These are phyloP conservation scores for Columba guinea DNA, from an alignment of 2,797 vertebrate species.

Conservation along the genomic window DNA sequence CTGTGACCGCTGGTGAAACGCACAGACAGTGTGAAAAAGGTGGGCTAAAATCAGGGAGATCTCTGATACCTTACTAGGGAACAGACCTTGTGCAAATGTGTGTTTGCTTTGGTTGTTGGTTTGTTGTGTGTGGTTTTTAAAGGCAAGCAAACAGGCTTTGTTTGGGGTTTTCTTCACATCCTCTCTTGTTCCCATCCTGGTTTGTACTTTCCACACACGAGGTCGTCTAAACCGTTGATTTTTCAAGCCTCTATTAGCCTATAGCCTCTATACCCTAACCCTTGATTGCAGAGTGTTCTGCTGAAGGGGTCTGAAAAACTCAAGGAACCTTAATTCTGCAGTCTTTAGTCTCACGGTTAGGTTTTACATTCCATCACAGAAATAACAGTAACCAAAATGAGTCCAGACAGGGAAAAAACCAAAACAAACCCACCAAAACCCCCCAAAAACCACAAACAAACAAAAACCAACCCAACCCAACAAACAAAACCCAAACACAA, in stretches of 20 bases:
- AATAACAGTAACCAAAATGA: not conserved
- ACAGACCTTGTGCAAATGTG: not conserved
- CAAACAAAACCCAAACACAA: not conserved
- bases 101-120: too few relatives aligned
- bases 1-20: not conserved
- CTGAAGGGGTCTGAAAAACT: not conserved
- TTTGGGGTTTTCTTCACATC: not conserved
- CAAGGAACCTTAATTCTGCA: not conserved
- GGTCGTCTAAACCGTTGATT: not conserved
- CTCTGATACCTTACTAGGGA: not conserved
- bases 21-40: not conserved
- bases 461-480: not conserved
- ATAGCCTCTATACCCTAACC: too few relatives aligned
- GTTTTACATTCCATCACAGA: not conserved
- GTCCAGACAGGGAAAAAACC: not conserved
- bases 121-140: not conserved
- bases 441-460: not conserved
- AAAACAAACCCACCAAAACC: too few relatives aligned
- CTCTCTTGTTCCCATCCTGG: not conserved
- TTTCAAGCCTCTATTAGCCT: not conserved
- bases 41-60: not conserved
- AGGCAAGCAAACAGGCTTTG: not conserved
- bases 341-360: not conserved
- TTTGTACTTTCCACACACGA: not conserved
- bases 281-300: not conserved